A percentile compares a stretch with the other conserved stretches of the same genome.
These are phyloP conservation scores for Eufriesea mexicana DNA, from an alignment of 1,140 invertebrate genomes.

Conservation along the genomic window DNA sequence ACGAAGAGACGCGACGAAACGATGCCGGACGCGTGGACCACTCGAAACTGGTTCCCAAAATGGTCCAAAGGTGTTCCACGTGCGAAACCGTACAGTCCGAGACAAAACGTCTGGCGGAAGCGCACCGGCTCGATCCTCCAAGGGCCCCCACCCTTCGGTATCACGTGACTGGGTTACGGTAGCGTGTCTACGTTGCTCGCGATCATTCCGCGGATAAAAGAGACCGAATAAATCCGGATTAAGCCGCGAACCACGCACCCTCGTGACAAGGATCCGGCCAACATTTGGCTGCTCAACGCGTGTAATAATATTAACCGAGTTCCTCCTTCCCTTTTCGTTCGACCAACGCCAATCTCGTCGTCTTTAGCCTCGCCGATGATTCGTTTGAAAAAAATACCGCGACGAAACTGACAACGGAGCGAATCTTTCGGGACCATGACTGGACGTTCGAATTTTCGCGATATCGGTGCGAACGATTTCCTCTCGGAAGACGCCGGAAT, in stretches of 20 bases:
- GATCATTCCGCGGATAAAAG: conserved; percentile 65
- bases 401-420: neutral
- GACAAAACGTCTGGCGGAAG: conserved; percentile 44
- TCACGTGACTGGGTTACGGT: conserved; percentile 37
- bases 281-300: neutral
- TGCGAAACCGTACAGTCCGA: conserved; percentile 39
- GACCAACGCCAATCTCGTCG: too few species aligned
- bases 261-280: conserved; percentile 48
- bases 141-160: neutral
- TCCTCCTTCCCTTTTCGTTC: neutral
- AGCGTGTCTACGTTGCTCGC: conserved; percentile 43
- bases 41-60: conserved; percentile 67
- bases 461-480: neutral
- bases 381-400: neutral
- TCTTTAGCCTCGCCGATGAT: neutral
- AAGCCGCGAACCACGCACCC: conserved; percentile 51
- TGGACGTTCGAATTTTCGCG: neutral
- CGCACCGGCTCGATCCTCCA: neutral
- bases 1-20: conserved; percentile 22
- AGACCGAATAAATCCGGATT: conserved; percentile 70
- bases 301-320: conserved; percentile 14
- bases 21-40: conserved; percentile 29
- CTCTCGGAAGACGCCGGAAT: too few species aligned
- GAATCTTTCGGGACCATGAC: too few species aligned
- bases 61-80: conserved; percentile 55